These are phyloP conservation scores for Oceanites oceanicus DNA, from an alignment of 2,113 vertebrate species.

Conservation along the genomic window DNA sequence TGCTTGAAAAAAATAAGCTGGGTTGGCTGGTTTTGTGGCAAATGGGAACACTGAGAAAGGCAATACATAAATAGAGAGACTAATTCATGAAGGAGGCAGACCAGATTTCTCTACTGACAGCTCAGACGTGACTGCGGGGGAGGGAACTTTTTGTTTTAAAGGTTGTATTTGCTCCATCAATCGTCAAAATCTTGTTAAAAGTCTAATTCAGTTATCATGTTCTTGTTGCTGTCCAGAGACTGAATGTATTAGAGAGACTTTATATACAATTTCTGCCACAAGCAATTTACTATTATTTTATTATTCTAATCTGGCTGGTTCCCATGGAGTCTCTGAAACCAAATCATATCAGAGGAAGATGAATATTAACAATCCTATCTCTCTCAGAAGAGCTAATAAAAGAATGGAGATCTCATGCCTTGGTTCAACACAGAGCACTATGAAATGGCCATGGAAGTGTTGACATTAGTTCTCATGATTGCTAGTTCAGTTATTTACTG, in stretches of 20 bases:
- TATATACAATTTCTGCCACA: constrained; percentile 54
- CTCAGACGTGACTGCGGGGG: not conserved
- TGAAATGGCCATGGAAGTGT: not conserved
- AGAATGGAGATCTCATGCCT: not conserved
- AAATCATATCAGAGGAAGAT: constrained; percentile 55
- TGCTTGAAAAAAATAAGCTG: not conserved
- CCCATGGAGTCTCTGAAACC: constrained; percentile 51
- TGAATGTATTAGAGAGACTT: constrained; percentile 26
- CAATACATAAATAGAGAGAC: constrained; percentile 13
- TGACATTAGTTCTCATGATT: not conserved
- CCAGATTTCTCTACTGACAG: constrained; percentile 10
- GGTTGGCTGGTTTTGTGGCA: not conserved
- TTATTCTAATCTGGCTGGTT: constrained; percentile 60
- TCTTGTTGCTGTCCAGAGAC: constrained; percentile 43
- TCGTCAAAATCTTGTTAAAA: constrained; percentile 61
- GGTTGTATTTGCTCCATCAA: constrained; percentile 52
- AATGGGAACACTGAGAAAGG: not conserved
- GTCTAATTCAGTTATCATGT: constrained; percentile 50
- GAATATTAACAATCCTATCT: constrained; percentile 36
- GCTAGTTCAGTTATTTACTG: constrained; percentile 9
- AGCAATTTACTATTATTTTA: constrained; percentile 64
- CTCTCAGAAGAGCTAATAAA: constrained; percentile 39
- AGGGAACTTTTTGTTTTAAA: not conserved
- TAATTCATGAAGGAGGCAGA: constrained; percentile 21
- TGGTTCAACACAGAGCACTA: not conserved